Conservation (phyloP, 2,797 vertebrate species). For the Rhadinocentrus ornatus region DNA sequence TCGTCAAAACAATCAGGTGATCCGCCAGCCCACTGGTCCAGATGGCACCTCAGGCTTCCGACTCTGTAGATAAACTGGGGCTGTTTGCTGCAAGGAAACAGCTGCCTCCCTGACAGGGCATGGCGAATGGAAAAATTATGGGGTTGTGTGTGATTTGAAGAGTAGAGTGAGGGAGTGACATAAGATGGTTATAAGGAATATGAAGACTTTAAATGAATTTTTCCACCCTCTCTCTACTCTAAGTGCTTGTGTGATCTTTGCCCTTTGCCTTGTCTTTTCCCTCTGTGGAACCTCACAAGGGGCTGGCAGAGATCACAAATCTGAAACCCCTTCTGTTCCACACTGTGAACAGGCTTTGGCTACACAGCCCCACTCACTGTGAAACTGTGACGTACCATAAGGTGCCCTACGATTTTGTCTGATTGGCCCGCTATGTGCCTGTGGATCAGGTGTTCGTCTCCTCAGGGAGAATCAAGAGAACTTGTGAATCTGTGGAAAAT, state of each 20-base stretch:
- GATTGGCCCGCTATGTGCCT: constrained; percentile 68
- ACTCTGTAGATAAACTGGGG: constrained; percentile 77
- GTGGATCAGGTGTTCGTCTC: constrained; percentile 63
- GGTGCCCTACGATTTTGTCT: constrained; percentile 80
- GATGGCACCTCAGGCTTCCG: constrained; percentile 95
- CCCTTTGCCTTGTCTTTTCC: constrained; percentile 68
- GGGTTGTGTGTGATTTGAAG: constrained; percentile 58
- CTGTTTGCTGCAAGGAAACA: constrained; percentile 40
- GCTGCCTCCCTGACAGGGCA: constrained; percentile 41
- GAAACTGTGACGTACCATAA: constrained; percentile 87
- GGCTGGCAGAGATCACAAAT: constrained; percentile 65
- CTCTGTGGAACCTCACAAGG: constrained; percentile 55
- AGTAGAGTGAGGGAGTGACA: constrained; percentile 62
- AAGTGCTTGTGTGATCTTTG: constrained; percentile 66
- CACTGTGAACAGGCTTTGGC: constrained; percentile 71
- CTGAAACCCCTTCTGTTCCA: constrained; percentile 67
- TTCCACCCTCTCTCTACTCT: constrained; percentile 69
- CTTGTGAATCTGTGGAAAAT: constrained; percentile 36
- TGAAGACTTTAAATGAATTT: constrained; percentile 52
- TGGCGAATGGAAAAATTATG: constrained; percentile 42
- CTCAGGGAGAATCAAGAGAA: constrained; percentile 46
- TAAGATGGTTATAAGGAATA: constrained; percentile 43
- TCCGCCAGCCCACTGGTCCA: constrained; percentile 93
- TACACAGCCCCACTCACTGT: constrained; percentile 88
- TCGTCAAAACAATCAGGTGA: constrained; percentile 88